Conservation (phyloP, 1,140 invertebrate genomes). For the Anagrus nilaparvatae region DNA sequence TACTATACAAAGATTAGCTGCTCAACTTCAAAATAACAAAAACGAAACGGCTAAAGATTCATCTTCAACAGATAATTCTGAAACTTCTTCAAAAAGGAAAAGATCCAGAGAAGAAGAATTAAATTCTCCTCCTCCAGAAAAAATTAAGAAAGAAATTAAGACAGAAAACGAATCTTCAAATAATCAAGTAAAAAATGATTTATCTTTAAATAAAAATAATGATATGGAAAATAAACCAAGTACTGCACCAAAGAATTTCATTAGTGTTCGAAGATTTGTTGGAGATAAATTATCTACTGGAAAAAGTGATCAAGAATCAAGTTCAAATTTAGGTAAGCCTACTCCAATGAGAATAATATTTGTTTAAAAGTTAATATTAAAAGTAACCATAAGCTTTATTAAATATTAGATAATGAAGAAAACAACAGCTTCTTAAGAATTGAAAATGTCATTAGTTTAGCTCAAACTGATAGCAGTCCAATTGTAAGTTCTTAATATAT, state of each 20-base stretch:
- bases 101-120: slow-evolving; percentile 1
- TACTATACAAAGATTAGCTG: slow-evolving; percentile 36
- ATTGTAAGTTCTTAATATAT: no score
- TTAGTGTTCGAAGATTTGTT: slow-evolving; percentile 33
- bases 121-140: background rate
- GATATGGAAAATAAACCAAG: background rate
- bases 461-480: slow-evolving; percentile 20
- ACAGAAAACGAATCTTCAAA: background rate
- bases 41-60: slow-evolving; percentile 24
- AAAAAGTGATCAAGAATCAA: slow-evolving; percentile 2
- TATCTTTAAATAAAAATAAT: background rate
- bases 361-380: no score
- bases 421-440: slow-evolving; percentile 32
- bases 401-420: slow-evolving; percentile 18
- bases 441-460: slow-evolving; percentile 36
- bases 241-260: slow-evolving; percentile 18
- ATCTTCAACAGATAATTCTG: background rate
- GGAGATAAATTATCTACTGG: slow-evolving; percentile 32
- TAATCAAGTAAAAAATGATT: background rate
- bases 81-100: background rate
- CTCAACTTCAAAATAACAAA: slow-evolving; percentile 28
- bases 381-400: no score
- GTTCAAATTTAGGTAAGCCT: slow-evolving; percentile 12
- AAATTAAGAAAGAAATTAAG: background rate
- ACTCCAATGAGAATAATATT: background rate